Base-by-base conservation (phyloP, 2,888 invertebrate genomes). In the Tricholauxania praeusta region DNA sequence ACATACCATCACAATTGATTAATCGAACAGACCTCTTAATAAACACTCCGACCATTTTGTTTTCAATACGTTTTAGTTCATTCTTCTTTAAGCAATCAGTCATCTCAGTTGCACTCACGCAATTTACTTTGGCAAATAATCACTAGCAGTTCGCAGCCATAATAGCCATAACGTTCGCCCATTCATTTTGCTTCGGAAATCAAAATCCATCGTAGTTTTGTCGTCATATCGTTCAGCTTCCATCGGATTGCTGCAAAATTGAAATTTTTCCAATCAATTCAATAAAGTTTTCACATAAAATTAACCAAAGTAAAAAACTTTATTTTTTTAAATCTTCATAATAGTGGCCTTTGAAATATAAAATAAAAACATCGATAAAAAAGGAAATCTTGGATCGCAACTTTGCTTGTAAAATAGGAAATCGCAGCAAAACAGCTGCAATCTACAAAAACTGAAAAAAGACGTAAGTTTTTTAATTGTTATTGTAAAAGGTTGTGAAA, bases 141-240 rank as follows among this genome's bases (percentile, higher is more conserved):
- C 28, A 39, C 19, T n/a, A 60, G 28, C 17, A 55, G 15, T 49
- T 67, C 49, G 74, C 70, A 77, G 75, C 74, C 76, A 77, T 75
- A 74, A 74, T 76, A 73, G 69, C 6, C 57, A 53, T 17, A 47
- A 28, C 14, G 17, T 49, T 57, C 22, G 55, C 6, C 19, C 28
- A 28, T 28, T 39, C 52, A 70, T 53, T 53, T 62, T 75, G 74
- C 74, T 74, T 71, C 66, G 64, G 74, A 68, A 74, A 68, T 75
- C 76, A 62, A 78, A 76, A 78, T 79, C 72, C 74, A 62, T 76
- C 75, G 77, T 77, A 68, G 71, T 74, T 66, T 73, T 71, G 39
- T 75, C 68, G 74, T 74, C 72, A 72, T 39, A 67, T 68, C n/a
- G 67, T 17, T 66, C 66, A 72, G 72, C 68, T 73, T 74, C 65